A percentile compares a stretch with the other conserved stretches of the same genome.
Evolutionary conservation across 1,140 invertebrate genomes (phyloP).

Genomic region (Maniola jurtina): DNA sequence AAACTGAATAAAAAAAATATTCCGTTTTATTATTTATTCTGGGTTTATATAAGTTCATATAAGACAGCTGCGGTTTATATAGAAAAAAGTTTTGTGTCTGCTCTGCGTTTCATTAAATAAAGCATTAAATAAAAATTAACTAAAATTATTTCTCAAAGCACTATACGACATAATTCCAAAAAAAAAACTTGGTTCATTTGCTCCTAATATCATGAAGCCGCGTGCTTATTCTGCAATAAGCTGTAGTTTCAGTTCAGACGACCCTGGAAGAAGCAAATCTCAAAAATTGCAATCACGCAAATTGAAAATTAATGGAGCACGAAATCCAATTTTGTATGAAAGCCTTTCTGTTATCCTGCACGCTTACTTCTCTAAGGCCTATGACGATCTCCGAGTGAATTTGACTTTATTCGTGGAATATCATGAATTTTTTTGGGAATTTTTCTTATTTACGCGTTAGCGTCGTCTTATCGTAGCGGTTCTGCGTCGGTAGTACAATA

Average conservation of each 20-base stretch:
- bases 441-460: too few relatives aligned
- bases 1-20: too few relatives aligned
- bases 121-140: too few relatives aligned
- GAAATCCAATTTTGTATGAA: constrained; percentile 73
- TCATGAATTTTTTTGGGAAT: neutral
- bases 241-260: constrained; percentile 39
- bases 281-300: constrained; percentile 76
- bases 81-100: too few relatives aligned
- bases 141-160: too few relatives aligned
- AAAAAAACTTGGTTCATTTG: constrained; percentile 53
- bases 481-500: too few relatives aligned
- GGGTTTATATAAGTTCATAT: too few relatives aligned
- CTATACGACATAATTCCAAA: neutral
- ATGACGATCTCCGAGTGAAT: neutral
- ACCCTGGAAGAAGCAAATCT: constrained; percentile 58
- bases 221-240: constrained; percentile 58
- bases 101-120: too few relatives aligned
- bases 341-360: constrained; percentile 30
- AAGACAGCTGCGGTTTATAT: too few relatives aligned
- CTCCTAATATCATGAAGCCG: constrained; percentile 51
- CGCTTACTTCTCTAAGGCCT: constrained; percentile 13
- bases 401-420: neutral
- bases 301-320: constrained; percentile 75
- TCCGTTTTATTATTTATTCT: neutral
- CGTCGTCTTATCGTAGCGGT: too few relatives aligned